A percentile compares a stretch with the other conserved stretches of the same genome.
Conservation (phyloP, 2,888 invertebrate genomes). For the Caenorhabditis sp. region DNA sequence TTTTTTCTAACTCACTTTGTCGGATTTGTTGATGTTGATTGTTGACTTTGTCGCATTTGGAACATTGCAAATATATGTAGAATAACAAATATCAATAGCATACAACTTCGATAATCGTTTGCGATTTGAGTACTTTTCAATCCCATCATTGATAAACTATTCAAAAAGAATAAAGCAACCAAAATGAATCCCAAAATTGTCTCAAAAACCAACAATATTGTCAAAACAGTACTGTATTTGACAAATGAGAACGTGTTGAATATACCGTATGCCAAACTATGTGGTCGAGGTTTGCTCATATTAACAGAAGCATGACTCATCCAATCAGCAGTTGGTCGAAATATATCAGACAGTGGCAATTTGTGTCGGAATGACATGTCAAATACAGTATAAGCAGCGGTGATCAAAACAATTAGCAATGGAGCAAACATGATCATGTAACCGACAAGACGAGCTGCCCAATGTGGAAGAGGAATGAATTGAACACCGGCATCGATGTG, state of each 20-base stretch:
- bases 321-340: slow-evolving; percentile 50
- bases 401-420: slow-evolving; percentile 19
- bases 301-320: slow-evolving; percentile 43
- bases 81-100: slow-evolving; percentile 37
- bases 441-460: slow-evolving; percentile 16
- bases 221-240: slow-evolving; percentile 23
- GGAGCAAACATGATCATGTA: slow-evolving; percentile 43
- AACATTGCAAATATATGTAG: slow-evolving; percentile 37
- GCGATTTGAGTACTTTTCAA: slow-evolving; percentile 1
- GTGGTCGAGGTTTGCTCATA: slow-evolving; percentile 32
- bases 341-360: slow-evolving; percentile 20
- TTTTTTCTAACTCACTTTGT: not conserved
- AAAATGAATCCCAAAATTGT: slow-evolving; percentile 24
- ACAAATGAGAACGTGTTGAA: slow-evolving; percentile 25
- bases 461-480: slow-evolving; percentile 36
- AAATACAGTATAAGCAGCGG: slow-evolving; percentile 20
- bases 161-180: slow-evolving; percentile 30
- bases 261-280: slow-evolving; percentile 47
- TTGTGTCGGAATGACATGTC: slow-evolving; percentile 30
- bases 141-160: slow-evolving; percentile 4
- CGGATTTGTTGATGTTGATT: not conserved
- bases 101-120: slow-evolving; percentile 40
- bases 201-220: slow-evolving; percentile 38
- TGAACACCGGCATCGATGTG: slow-evolving; percentile 46
- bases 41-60: slow-evolving; percentile 33